Percentiles rank a stretch among this genome's conserved stretches.
Conservation (phyloP, 2,113 vertebrate genomes). For the Tauraco erythrolophus region DNA sequence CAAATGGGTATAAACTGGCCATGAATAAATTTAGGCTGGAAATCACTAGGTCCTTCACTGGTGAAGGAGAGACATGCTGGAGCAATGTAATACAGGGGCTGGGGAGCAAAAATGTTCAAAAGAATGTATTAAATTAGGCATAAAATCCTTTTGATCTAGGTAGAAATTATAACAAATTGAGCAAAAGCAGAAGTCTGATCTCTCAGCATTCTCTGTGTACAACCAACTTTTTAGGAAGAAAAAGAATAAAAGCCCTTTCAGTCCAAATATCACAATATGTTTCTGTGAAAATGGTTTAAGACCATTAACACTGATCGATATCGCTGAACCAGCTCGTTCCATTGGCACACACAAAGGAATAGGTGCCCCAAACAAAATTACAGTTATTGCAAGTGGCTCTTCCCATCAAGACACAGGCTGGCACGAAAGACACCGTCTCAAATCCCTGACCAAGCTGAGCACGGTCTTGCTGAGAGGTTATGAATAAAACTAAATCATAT, state of each 20-base stretch:
- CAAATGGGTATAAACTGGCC: slow-evolving; percentile 31
- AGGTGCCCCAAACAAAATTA: background rate
- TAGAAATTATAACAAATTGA: slow-evolving; percentile 2
- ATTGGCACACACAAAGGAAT: background rate
- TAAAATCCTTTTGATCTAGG: background rate
- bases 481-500: background rate
- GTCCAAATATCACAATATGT: background rate
- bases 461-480: background rate
- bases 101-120: background rate
- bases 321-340: background rate
- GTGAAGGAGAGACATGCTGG: background rate
- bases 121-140: background rate
- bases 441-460: background rate
- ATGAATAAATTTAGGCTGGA: slow-evolving; percentile 44
- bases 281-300: background rate
- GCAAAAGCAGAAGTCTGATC: background rate
- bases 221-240: background rate
- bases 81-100: background rate
- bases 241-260: background rate
- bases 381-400: background rate
- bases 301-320: background rate
- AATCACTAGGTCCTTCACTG: slow-evolving; percentile 38
- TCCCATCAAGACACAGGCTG: background rate
- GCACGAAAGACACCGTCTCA: fast-evolving
- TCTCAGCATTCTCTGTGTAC: background rate